Percentiles rank a stretch among this genome's conserved stretches.
Conservation (phyloP, 2,113 vertebrate genomes). For the Geothlypis trichas region DNA sequence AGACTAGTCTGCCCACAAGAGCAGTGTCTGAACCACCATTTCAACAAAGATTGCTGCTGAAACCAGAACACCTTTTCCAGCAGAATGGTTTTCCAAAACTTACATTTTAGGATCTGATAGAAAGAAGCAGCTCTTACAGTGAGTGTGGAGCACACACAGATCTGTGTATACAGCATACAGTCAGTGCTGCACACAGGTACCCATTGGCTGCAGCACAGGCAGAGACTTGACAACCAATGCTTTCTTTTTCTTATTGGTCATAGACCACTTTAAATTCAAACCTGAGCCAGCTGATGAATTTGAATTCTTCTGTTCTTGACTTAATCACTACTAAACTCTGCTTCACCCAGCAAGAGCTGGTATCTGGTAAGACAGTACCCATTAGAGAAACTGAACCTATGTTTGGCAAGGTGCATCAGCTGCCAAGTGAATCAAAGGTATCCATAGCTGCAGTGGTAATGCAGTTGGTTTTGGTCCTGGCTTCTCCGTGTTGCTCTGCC, state of each 20-base stretch:
- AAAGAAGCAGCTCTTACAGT: background rate
- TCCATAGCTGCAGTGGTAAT: background rate
- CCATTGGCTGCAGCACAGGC: background rate
- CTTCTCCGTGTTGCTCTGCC: background rate
- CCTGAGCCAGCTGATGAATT: background rate
- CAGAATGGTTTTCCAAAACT: background rate
- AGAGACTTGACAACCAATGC: background rate
- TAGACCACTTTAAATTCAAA: background rate
- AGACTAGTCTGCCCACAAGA: background rate
- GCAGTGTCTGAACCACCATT: background rate
- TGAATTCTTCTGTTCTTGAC: background rate
- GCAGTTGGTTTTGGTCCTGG: background rate
- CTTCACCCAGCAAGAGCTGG: background rate
- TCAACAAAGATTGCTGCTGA: background rate
- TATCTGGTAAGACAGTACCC: background rate
- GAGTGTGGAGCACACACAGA: fast-evolving
- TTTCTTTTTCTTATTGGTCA: background rate
- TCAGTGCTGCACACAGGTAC: fast-evolving
- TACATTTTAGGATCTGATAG: background rate
- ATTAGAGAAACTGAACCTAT: background rate
- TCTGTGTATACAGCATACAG: background rate
- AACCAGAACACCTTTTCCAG: background rate
- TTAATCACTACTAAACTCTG: background rate
- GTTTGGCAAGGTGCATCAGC: background rate
- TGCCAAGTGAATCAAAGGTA: background rate